Conservation (phyloP, 2,113 vertebrate genomes). For the Pardalotus punctatus region DNA sequence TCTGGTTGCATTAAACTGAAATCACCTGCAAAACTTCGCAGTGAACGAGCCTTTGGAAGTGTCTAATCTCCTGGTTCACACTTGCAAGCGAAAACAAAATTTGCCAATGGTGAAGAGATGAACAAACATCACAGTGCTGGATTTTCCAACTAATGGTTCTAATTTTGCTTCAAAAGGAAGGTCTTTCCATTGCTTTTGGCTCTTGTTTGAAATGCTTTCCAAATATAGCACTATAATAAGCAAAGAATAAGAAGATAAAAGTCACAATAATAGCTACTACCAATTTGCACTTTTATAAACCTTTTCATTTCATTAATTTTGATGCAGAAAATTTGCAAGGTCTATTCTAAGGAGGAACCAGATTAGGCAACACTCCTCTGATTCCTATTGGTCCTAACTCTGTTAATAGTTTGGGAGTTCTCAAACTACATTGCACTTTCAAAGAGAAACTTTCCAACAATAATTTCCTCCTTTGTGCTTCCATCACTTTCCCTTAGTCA, state of each 20-base stretch:
- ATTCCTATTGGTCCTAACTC: background rate
- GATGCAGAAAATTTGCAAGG: background rate
- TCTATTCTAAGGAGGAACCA: background rate
- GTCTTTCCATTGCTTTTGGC: background rate
- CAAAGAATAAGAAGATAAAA: background rate
- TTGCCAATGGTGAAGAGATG: background rate
- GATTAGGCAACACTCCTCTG: background rate
- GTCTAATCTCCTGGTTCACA: slow-evolving; percentile 53
- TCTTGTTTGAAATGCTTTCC: background rate
- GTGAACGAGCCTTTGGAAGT: slow-evolving; percentile 60
- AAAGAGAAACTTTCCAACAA: background rate
- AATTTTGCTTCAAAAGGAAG: slow-evolving; percentile 3
- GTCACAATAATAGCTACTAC: background rate
- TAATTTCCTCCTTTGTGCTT: background rate
- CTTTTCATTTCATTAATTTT: background rate
- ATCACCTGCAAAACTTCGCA: slow-evolving; percentile 74
- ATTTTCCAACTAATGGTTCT: background rate
- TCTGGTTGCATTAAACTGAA: slow-evolving; percentile 75
- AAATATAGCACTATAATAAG: background rate
- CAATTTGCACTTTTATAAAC: background rate
- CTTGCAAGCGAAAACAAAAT: slow-evolving; percentile 54
- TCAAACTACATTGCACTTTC: background rate
- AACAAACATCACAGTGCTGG: background rate
- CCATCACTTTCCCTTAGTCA: background rate
- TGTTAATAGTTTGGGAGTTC: background rate